These are phyloP conservation scores for Tachina fera DNA, from an alignment of 2,888 invertebrate genomes.

Conservation along the genomic window DNA sequence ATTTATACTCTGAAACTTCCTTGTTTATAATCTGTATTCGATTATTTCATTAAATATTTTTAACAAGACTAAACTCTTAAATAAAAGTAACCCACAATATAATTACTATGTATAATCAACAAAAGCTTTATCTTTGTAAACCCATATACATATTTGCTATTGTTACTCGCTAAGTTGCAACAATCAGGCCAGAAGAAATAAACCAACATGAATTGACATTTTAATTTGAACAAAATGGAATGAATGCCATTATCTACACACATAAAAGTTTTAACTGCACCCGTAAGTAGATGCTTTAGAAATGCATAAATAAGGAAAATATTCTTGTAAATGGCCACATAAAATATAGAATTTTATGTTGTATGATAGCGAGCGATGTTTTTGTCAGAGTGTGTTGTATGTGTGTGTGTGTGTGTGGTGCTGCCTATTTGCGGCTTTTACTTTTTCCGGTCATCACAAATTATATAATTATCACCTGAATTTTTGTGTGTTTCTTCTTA, in stretches of 20 bases:
- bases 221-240: conserved; percentile 49
- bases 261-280: conserved; percentile 39
- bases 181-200: not conserved
- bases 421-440: conserved; percentile 52
- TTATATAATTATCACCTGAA: conserved; percentile 81
- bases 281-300: conserved; percentile 51
- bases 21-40: no score
- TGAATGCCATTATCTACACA: conserved; percentile 43
- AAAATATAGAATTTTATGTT: conserved; percentile 59
- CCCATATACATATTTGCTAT: not conserved
- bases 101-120: not conserved
- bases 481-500: conserved; percentile 68
- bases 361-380: not conserved
- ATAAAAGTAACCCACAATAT: no score
- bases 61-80: no score
- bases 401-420: not conserved
- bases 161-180: not conserved
- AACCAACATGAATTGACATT: conserved; percentile 25
- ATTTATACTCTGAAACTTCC: no score
- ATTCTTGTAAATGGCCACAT: conserved; percentile 49
- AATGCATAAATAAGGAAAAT: conserved; percentile 47
- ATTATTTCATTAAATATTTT: no score
- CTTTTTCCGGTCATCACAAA: conserved; percentile 80
- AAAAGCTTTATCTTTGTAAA: not conserved
- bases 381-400: conserved; percentile 1